A percentile compares a stretch with the other conserved stretches of the same genome.
Evolutionary conservation across 2,888 invertebrate species (phyloP).

Genomic region (Resseliella maxima): DNA sequence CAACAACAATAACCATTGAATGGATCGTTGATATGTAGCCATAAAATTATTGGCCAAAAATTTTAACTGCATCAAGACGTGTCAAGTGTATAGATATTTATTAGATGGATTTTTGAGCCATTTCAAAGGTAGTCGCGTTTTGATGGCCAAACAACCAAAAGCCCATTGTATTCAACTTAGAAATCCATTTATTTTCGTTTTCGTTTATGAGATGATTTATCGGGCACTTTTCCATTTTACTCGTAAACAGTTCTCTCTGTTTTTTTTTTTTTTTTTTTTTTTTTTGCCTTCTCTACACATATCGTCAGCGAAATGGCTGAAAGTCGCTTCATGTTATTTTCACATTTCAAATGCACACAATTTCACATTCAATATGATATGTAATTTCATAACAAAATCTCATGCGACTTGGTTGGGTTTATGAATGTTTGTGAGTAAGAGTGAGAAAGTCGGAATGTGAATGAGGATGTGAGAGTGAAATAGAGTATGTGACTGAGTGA

Average conservation of each 20-base stretch:
- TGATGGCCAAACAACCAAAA: not conserved
- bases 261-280: too few relatives aligned
- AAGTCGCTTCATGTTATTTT: not conserved
- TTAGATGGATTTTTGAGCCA: not conserved
- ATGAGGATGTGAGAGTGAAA: too few relatives aligned
- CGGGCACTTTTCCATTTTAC: not conserved
- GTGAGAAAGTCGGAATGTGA: too few relatives aligned
- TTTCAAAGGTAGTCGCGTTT: not conserved
- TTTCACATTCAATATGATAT: not conserved
- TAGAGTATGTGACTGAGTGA: too few relatives aligned
- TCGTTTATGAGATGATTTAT: conserved; percentile 28
- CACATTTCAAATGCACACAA: conserved; percentile 34
- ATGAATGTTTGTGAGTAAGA: too few relatives aligned
- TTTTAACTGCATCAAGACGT: not conserved
- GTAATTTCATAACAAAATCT: not conserved
- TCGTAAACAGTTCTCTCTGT: not conserved
- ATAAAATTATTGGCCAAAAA: not conserved
- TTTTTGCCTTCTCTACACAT: too few relatives aligned
- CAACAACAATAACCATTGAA: too few relatives aligned
- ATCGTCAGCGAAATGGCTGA: not conserved
- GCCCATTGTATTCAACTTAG: conserved; percentile 19
- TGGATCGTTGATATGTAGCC: not conserved
- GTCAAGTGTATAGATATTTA: conserved; percentile 31
- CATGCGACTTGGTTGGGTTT: too few relatives aligned
- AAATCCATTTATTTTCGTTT: conserved; percentile 23